Evolutionary conservation across 2,888 invertebrate species (phyloP).

Genomic region (Tryphoninae sp.): DNA sequence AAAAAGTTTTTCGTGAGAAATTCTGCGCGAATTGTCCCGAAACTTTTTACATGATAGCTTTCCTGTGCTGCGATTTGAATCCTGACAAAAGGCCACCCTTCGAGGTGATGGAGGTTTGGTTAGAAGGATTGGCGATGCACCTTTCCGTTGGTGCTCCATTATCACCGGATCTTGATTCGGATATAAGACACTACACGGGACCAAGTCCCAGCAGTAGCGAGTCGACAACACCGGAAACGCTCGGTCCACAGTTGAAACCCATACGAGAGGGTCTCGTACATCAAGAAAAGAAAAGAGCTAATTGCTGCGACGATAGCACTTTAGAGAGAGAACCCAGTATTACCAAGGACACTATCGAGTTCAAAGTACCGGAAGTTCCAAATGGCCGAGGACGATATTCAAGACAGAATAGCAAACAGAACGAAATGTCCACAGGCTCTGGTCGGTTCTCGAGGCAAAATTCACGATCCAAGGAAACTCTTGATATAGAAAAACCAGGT

Average conservation of each 20-base stretch:
- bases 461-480: conserved; percentile 70
- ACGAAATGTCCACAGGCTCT: conserved; percentile 60
- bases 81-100: conserved; percentile 96
- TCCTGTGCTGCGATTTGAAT: conserved; percentile 94
- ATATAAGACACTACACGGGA: conserved; percentile 88
- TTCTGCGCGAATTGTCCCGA: conserved; percentile 93
- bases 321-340: conserved; percentile 75
- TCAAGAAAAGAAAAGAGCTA: conserved; percentile 76
- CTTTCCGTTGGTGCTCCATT: conserved; percentile 85
- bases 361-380: conserved; percentile 67
- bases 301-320: conserved; percentile 78
- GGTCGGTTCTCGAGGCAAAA: conserved; percentile 72
- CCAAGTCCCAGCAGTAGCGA: conserved; percentile 84
- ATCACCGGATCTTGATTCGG: conserved; percentile 87
- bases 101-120: conserved; percentile 94
- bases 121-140: conserved; percentile 90
- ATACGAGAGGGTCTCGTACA: conserved; percentile 83
- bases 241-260: conserved; percentile 83
- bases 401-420: conserved; percentile 72
- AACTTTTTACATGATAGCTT: conserved; percentile 93
- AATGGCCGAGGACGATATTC: conserved; percentile 69
- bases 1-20: conserved; percentile 91
- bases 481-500: conserved; percentile 67
- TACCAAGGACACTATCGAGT: conserved; percentile 58
- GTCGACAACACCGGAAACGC: conserved; percentile 84